These are phyloP conservation scores for Heloderma charlesbogerti DNA, from an alignment of 2,113 vertebrate genomes.

Conservation along the genomic window DNA sequence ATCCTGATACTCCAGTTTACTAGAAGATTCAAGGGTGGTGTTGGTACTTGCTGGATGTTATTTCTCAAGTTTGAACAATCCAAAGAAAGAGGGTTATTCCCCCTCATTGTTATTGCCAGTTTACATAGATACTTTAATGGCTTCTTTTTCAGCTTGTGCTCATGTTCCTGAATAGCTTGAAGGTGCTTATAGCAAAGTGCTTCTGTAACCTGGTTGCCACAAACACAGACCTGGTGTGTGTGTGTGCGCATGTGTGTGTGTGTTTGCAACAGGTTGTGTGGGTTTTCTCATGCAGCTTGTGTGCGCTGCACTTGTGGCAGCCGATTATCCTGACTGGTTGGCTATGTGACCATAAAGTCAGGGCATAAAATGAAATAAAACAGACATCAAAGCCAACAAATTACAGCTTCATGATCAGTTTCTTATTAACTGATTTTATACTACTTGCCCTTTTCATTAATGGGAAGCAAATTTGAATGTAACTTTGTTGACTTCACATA, in stretches of 20 bases:
- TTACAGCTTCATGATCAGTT: background rate
- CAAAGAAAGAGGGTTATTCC: background rate
- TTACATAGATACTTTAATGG: background rate
- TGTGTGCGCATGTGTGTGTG: background rate
- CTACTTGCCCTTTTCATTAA: constrained; percentile 26
- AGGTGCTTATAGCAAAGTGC: background rate
- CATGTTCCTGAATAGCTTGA: background rate
- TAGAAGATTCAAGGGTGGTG: background rate
- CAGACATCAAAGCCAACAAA: background rate
- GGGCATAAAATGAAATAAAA: background rate
- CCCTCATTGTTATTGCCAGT: background rate
- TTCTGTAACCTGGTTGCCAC: background rate
- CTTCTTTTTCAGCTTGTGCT: background rate
- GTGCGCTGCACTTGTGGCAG: background rate
- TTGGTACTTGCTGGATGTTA: background rate
- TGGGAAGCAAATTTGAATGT: constrained; percentile 24
- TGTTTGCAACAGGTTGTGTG: background rate
- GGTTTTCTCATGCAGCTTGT: background rate
- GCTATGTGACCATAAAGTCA: background rate
- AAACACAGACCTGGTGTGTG: background rate
- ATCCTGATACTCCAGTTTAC: background rate
- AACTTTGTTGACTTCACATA: background rate
- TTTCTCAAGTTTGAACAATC: background rate
- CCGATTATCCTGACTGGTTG: background rate
- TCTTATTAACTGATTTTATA: constrained; percentile 46